Percentiles rank a stretch among this genome's conserved stretches.
Conservation (phyloP, 1,140 invertebrate genomes). For the Drosophila yakuba region DNA sequence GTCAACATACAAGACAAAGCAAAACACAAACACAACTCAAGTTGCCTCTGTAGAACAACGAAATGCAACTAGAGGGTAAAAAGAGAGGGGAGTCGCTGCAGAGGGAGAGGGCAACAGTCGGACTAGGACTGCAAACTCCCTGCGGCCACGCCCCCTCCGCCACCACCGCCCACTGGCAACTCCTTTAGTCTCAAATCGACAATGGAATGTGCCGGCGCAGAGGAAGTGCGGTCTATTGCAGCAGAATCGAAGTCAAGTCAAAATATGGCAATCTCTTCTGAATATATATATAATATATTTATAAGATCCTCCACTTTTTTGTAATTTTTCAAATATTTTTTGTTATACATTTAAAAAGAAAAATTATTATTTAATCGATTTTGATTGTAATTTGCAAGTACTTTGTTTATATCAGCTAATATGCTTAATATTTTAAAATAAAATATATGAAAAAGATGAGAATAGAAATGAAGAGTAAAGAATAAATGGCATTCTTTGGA, state of each 20-base stretch:
- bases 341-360: no score
- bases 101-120: background rate
- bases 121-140: constrained; percentile 16
- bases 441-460: background rate
- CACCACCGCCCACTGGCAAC: background rate
- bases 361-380: no score
- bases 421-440: no score
- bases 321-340: no score
- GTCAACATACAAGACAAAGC: constrained; percentile 74
- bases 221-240: constrained; percentile 15
- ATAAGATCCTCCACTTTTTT: no score
- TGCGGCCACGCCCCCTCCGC: background rate
- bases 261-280: background rate
- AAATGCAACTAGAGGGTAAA: constrained; percentile 4
- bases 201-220: constrained; percentile 8
- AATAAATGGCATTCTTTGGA: background rate
- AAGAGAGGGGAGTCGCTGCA: no score
- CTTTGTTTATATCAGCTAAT: no score
- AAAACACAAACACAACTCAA: constrained; percentile 75
- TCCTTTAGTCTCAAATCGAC: constrained; percentile 10
- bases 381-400: no score
- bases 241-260: background rate
- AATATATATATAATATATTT: no score
- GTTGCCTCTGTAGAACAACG: constrained; percentile 41
- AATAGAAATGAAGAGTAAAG: background rate